Percentiles rank a stretch among this genome's conserved stretches.
phyloP scores from a whole-genome alignment of 2,113 vertebrate genomes.

The Eptatretus burgeri region DNA sequence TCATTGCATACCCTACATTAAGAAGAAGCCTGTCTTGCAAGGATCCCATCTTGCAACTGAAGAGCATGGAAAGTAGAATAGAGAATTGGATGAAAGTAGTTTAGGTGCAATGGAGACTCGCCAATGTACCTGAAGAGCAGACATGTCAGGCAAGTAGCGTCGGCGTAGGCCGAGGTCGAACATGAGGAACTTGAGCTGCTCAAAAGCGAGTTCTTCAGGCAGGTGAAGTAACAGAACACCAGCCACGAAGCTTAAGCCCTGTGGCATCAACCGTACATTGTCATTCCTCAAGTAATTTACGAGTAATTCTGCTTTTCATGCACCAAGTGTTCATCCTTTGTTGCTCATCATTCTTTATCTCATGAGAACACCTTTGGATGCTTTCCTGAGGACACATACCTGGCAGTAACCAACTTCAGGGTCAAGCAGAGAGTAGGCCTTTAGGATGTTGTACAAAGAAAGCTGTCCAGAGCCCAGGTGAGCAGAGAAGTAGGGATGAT shows the following conservation, averaged over 20 bases:
- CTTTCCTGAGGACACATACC: too few species aligned
- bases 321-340: too few species aligned
- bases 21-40: too few species aligned
- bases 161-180: conserved; percentile 72
- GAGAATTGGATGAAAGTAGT: background rate
- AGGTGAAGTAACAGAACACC: conserved; percentile 78
- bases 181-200: conserved; percentile 90
- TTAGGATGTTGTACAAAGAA: conserved; percentile 80
- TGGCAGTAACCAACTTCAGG: conserved; percentile 95
- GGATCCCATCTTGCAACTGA: too few species aligned
- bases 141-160: conserved; percentile 85
- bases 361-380: too few species aligned
- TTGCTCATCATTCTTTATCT: too few species aligned
- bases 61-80: background rate
- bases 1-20: too few species aligned
- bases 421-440: conserved; percentile 91
- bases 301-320: too few species aligned
- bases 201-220: conserved; percentile 83
- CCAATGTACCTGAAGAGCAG: conserved; percentile 46
- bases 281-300: too few species aligned
- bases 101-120: background rate
- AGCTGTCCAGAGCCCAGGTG: conserved; percentile 77
- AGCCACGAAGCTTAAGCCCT: conserved; percentile 78
- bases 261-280: too few species aligned
- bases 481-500: conserved; percentile 67